Base-by-base conservation (phyloP, 2,888 invertebrate species). In the Acanthosoma haemorrhoidale region DNA sequence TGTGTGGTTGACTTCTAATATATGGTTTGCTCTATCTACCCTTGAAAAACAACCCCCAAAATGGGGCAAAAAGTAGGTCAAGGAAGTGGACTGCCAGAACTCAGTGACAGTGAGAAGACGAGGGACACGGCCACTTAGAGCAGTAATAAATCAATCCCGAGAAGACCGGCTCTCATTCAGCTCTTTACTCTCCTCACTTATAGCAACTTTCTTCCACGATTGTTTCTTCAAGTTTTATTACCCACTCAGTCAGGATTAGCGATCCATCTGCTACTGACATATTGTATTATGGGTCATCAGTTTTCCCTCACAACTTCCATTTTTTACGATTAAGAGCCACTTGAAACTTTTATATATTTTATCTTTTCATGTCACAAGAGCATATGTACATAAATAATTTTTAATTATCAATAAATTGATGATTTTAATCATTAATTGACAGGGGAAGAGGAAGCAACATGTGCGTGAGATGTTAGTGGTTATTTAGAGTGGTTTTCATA, bases 161-260 rank as follows among this genome's bases (percentile, higher is more conserved):
- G 16, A 51, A 25, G 25, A 51, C n/a, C 13, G 2, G n/a, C 21
- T 25, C 2, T n/a, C 6, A 5, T 25, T 51, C n/a, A 51, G n/a
- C 51, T 25, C 29, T 13, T 21, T 13, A 43, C 43, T 43, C 43
- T 43, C 0, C 4, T 21, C 51, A n/a, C 6, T n/a, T n/a, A 5
- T 51, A 25, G 4, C 5, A 21, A 1, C 21, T 25, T 51, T 25
- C 21, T 13, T n/a, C n/a, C 21, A 51, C 13, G 25, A 51, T 25
- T 51, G 51, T 51, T 51, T 51, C 51, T 25, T n/a, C 51, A 51
- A 51, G n/a, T 51, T 51, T 25, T 25, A 51, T 51, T 51, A n/a
- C 25, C 51, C 11, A 25, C 51, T 51, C 8, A 21, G 13, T 51
- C 25, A 2, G 25, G 25, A 25, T 25, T 51, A 51, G 25, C 25